Evolutionary conservation across 2,113 vertebrate genomes (phyloP), one percentile per base, ranked within the genome.

Genomic region (Serilophus lunatus): DNA sequence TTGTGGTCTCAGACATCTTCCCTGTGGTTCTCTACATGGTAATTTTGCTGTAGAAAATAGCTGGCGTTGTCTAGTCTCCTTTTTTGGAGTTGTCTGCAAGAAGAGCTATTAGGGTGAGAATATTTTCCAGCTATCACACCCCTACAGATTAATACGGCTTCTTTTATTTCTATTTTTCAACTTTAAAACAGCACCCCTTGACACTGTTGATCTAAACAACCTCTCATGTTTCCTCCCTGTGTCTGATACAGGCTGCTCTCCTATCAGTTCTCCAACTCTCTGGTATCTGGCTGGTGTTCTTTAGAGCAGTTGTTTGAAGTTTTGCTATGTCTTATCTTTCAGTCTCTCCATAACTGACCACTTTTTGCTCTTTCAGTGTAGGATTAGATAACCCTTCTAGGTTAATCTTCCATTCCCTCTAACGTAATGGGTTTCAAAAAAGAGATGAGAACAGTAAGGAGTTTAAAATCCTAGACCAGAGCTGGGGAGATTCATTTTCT

Each of bases 21-120:
- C 78, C 90, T 84, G 82, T 84, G 93, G 95, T 88, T 92, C 93
- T 92, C 82, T 86, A 42, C 54, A 86, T 78, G 85, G 93, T 59
- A 94, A 95, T 92, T 88, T 53, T 64, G 64, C 93, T 75, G 56
- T 33, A 92, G 79, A 74, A 88, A 90, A 92, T 49, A 94, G 56
- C 66, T 96, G 80, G 64, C 79, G 26, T 86, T 92, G 79, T 90
- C 76, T 86, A 10, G 31, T 61, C 64, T 95, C 92, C 42, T 82
- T 83, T 92, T 95, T 79, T 71, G 38, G 90, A 61, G 86, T 16
- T 71, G 69, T 42, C 63, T 82, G 60, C 61, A 78, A 57, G 76
- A 75, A 89, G 69, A 93, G 36, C 63, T 47, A 26, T 83, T 49
- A 60, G 80, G 25, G 25, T 53, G 56, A 66, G 80, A 81, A 40